Evolutionary conservation across 2,797 vertebrate genomes (phyloP).

Genomic region (Gastrophryne carolinensis): DNA sequence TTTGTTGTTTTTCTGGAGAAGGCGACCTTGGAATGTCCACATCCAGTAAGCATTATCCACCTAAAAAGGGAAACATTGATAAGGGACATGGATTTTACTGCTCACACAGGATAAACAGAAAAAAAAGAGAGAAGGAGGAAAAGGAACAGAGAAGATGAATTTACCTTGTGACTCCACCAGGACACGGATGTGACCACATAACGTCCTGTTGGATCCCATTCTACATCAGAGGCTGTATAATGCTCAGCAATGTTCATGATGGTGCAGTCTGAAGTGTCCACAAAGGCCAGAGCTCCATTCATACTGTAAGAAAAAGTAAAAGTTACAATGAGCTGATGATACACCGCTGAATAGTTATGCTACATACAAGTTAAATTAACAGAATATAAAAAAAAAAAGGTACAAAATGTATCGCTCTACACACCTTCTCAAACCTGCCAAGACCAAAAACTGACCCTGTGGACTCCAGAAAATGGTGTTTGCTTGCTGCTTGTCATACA

Average conservation of each 20-base stretch:
- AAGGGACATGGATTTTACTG: too few relatives aligned
- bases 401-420: too few relatives aligned
- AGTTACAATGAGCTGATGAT: not conserved
- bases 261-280: constrained; percentile 96
- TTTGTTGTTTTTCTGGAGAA: constrained; percentile 97
- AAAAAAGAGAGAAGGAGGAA: too few relatives aligned
- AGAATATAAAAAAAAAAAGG: not conserved
- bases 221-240: constrained; percentile 95
- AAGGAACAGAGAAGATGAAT: too few relatives aligned
- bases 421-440: constrained; percentile 94
- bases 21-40: constrained; percentile 97
- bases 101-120: too few relatives aligned
- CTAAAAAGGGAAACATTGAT: constrained; percentile 62
- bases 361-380: too few relatives aligned
- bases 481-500: constrained; percentile 96
- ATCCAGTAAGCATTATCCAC: constrained; percentile 98
- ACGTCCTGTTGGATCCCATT: constrained; percentile 96
- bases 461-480: constrained; percentile 99
- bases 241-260: constrained; percentile 98
- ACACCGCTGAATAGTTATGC: too few relatives aligned
- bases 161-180: constrained; percentile 98
- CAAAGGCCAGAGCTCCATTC: constrained; percentile 95
- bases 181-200: constrained; percentile 95
- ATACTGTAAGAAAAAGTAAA: constrained; percentile 63
- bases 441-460: constrained; percentile 94